Evolutionary conservation across 2,113 vertebrate species (phyloP), one percentile per base, ranked within the genome.

Genomic region (Athene noctua): DNA sequence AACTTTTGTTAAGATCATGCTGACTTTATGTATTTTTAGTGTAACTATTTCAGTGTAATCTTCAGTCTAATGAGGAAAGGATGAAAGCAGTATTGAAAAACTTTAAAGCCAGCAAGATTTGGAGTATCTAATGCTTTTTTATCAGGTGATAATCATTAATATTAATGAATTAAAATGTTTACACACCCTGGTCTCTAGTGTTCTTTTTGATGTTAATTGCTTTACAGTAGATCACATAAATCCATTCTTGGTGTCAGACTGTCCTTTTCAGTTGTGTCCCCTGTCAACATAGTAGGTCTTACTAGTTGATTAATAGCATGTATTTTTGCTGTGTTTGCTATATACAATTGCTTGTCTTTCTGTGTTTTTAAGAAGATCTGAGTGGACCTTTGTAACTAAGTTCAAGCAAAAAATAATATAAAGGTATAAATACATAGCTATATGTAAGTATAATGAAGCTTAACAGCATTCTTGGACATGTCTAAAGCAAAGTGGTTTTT

Each of bases 201-300:
- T 75, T 62, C 72, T 78, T 65, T 96, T 97, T 57, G 68, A 97
- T 94, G 82, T 95, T 80, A 90, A 87, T 95, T 97, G n/a, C 58
- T 57, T 38, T 80, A 82, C 74, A 83, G 94, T 84, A 92, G 81
- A 88, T 95, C 73, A 84, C 26, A 74, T 90, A 55, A 95, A 83
- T 96, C 96, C 57, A 80, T 95, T 97, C 94, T 97, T 97, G 57
- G 38, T 96, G 94, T 80, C 90, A 86, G 92, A 93, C 84, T 94
- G 93, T 97, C 90, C 85, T 97, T 38, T 96, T 97, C 87, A 79
- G 94, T 94, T 96, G 84, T 94, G 46, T 97, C 66, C 89, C 87
- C 57, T 91, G 95, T 70, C 75, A 92, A 90, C 86, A 63, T 83
- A 90, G 81, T 82, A 86, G 70, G 83, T 78, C 82, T 58, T 96